Conservation (phyloP, 2,888 invertebrate species). For the Orchestes rusci region DNA sequence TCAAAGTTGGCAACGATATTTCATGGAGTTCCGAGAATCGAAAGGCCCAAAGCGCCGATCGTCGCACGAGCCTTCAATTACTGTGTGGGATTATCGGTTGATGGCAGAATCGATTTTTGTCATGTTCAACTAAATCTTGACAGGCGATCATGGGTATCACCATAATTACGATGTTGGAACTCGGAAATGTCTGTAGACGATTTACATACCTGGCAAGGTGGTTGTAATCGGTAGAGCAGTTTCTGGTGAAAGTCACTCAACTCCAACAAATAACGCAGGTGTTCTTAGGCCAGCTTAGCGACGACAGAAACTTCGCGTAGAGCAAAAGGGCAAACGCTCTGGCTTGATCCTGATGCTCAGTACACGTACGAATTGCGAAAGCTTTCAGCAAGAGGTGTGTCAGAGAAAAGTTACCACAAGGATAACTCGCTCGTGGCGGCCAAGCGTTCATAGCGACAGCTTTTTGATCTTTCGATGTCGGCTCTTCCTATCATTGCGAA, state of each 20-base stretch:
- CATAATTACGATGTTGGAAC: conserved; percentile 48
- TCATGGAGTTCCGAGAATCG: conserved; percentile 39
- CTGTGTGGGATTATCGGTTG: conserved; percentile 14
- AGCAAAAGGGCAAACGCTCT: conserved; percentile 62
- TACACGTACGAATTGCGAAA: conserved; percentile 43
- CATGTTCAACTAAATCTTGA: conserved; percentile 27
- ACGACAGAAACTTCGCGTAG: conserved; percentile 68
- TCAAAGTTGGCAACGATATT: conserved; percentile 44
- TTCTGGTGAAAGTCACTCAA: too few relatives aligned
- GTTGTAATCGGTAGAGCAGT: too few relatives aligned
- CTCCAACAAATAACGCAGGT: too few relatives aligned
- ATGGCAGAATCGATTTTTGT: conserved; percentile 28
- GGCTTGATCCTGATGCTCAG: conserved; percentile 61
- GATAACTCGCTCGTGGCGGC: too few relatives aligned
- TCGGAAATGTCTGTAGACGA: conserved; percentile 57
- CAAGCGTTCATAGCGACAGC: conserved; percentile 60
- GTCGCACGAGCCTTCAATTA: conserved; percentile 35
- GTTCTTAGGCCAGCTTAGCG: conserved; percentile 54
- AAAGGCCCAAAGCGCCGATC: conserved; percentile 36
- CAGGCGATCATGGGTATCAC: conserved; percentile 35
- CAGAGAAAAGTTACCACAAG: conserved; percentile 68
- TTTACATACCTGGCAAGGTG: too few relatives aligned
- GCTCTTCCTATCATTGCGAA: too few relatives aligned
- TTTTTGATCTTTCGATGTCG: conserved; percentile 67
- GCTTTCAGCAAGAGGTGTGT: conserved; percentile 53